Base-by-base conservation (phyloP, 2,888 invertebrate species). In the Anthrax anthrax region DNA sequence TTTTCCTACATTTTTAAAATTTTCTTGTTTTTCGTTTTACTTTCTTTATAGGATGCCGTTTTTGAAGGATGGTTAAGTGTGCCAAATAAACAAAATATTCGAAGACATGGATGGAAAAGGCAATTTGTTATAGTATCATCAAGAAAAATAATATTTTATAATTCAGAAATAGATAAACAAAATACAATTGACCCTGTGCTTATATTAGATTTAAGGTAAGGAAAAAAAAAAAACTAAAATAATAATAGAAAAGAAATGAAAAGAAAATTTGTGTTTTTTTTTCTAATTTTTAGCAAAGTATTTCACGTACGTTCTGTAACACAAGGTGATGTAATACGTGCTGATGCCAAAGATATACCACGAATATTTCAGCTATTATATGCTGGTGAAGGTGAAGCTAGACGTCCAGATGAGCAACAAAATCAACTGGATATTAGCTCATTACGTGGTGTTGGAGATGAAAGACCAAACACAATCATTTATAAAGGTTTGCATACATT, bases 291-390 rank as follows among this genome's bases (percentile, higher is more conserved):
- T 74, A 92, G 96, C 72, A 96, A 97, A 78, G 86, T 98, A 65
- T 97, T 95, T 75, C 96, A 97, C 73, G 97, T 97, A 57, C 83
- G 97, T 55, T 88, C 92, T 51, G 97, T 98, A 56, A 96, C 97
- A 52, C 96, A 96, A 70, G 96, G 96, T 59, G 98, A 98, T 76
- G 96, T 97, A 60, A 95, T 97, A 67, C 83, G 96, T 65, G 97
- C 95, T 47, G 95, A 96, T 76, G 90, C 94, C 69, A 92, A 91
- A 80, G 95, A 97, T 76, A 94, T 98, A 71, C 97, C 97, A 60
- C 84, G 94, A 70, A 98, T 98, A 72, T 97, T 98, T 74, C 80
- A 94, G 75, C 76, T 97, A 61, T 72, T 97, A 60, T 97, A 97
- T 71, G 95, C 96, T 54, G 95, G 94, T 51, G 95, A 96, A 73